phyloP scores from a whole-genome alignment of 2,113 vertebrate species.

The Kryptolebias marmoratus region DNA sequence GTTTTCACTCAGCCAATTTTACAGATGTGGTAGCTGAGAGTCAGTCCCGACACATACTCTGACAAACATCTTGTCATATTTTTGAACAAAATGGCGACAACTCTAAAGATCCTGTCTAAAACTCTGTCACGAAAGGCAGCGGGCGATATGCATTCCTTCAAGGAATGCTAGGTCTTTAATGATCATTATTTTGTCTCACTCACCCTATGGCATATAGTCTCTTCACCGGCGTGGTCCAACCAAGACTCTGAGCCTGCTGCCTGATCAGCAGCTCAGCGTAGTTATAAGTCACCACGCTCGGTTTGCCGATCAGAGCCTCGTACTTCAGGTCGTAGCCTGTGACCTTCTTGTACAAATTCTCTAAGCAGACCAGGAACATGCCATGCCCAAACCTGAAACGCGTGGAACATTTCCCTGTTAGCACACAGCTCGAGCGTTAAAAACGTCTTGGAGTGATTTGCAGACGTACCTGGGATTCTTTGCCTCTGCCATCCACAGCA shows the following conservation, averaged over 20 bases:
- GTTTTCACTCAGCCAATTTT: too few relatives aligned
- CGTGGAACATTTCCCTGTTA: background rate
- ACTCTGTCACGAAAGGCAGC: too few relatives aligned
- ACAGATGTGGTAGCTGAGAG: too few relatives aligned
- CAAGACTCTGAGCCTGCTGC: slow-evolving; percentile 84
- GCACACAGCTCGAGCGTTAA: background rate
- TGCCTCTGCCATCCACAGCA: slow-evolving; percentile 98
- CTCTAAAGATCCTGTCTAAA: too few relatives aligned
- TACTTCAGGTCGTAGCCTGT: slow-evolving; percentile 91
- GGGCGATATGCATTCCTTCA: too few relatives aligned
- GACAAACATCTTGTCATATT: too few relatives aligned
- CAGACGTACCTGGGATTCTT: slow-evolving; percentile 88
- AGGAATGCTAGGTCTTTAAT: background rate
- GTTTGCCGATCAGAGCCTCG: slow-evolving; percentile 91
- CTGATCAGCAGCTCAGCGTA: slow-evolving; percentile 88
- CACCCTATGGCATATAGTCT: slow-evolving; percentile 94
- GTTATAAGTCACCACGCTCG: slow-evolving; percentile 91
- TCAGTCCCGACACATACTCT: too few relatives aligned
- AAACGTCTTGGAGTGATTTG: background rate
- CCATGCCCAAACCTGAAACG: slow-evolving; percentile 91
- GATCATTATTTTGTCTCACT: slow-evolving; percentile 41
- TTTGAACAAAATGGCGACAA: too few relatives aligned
- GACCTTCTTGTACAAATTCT: slow-evolving; percentile 91
- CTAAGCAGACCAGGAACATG: slow-evolving; percentile 92
- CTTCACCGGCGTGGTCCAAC: slow-evolving; percentile 86